These are phyloP conservation scores for Perdita meconis DNA, from an alignment of 2,888 invertebrate genomes.

Conservation along the genomic window DNA sequence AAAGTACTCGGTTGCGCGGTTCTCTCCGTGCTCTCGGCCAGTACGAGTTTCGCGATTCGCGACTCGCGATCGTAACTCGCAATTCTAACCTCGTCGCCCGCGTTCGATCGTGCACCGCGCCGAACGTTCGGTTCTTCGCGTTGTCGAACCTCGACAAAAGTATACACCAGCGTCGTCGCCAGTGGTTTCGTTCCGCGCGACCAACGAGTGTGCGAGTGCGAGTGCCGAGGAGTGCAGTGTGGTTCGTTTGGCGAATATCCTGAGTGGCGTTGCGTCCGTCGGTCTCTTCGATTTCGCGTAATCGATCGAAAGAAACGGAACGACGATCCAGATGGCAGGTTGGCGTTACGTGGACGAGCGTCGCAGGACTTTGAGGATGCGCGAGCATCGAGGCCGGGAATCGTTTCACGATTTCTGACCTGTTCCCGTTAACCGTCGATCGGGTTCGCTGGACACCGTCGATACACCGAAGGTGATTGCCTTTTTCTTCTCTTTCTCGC, in stretches of 20 bases:
- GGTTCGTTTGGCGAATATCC: not conserved
- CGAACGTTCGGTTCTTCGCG: too few species aligned
- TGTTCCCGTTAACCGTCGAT: constrained; percentile 43
- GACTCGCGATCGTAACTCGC: constrained; percentile 45
- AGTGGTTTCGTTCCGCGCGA: too few species aligned
- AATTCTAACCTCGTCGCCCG: constrained; percentile 13
- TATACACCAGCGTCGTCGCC: too few species aligned
- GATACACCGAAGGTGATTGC: constrained; percentile 58
- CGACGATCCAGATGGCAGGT: constrained; percentile 57
- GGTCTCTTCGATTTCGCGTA: constrained; percentile 10
- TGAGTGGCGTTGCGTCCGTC: too few species aligned
- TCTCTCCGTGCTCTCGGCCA: constrained; percentile 69
- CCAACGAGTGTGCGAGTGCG: not conserved
- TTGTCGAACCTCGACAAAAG: too few species aligned
- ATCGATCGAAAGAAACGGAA: constrained; percentile 51
- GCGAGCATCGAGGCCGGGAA: constrained; percentile 5
- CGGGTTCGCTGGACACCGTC: constrained; percentile 17
- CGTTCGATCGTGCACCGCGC: not conserved
- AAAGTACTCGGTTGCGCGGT: constrained; percentile 73
- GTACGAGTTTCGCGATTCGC: constrained; percentile 73
- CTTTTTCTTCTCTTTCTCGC: constrained; percentile 13
- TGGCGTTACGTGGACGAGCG: constrained; percentile 21
- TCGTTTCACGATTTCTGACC: constrained; percentile 28
- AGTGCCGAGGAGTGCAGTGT: constrained; percentile 20
- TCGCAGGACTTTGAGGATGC: constrained; percentile 25